Percentiles rank a stretch among this genome's conserved stretches.
phyloP scores from a whole-genome alignment of 2,888 invertebrate genomes.

The Sepiola atlantica region DNA sequence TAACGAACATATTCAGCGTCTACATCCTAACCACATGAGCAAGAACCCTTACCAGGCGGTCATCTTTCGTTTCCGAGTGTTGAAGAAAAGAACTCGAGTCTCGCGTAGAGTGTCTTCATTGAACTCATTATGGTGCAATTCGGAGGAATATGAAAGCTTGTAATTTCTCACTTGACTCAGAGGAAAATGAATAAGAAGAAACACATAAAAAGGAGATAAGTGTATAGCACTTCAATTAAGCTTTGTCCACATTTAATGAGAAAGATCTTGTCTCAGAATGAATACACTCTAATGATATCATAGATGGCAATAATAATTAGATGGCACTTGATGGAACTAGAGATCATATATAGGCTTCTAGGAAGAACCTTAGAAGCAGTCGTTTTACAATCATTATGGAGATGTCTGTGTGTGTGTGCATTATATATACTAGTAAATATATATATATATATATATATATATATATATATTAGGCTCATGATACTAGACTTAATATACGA shows the following conservation, averaged over 20 bases:
- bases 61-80: neutral
- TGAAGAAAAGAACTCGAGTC: neutral
- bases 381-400: neutral
- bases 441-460: too few species aligned
- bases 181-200: neutral
- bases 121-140: neutral
- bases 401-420: neutral
- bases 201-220: neutral
- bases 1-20: neutral
- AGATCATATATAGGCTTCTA: neutral
- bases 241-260: neutral
- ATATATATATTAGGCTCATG: too few species aligned
- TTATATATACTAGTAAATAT: too few species aligned
- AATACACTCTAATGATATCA: neutral
- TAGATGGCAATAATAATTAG: neutral
- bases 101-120: neutral
- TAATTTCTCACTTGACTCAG: neutral
- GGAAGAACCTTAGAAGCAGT: neutral
- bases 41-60: neutral
- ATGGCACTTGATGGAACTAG: neutral
- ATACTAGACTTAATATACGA: too few species aligned
- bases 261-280: neutral
- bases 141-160: neutral
- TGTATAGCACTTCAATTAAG: neutral
- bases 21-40: neutral